Evolutionary conservation across 2,888 invertebrate species (phyloP).

Genomic region (Gonocerus acuteangulatus): DNA sequence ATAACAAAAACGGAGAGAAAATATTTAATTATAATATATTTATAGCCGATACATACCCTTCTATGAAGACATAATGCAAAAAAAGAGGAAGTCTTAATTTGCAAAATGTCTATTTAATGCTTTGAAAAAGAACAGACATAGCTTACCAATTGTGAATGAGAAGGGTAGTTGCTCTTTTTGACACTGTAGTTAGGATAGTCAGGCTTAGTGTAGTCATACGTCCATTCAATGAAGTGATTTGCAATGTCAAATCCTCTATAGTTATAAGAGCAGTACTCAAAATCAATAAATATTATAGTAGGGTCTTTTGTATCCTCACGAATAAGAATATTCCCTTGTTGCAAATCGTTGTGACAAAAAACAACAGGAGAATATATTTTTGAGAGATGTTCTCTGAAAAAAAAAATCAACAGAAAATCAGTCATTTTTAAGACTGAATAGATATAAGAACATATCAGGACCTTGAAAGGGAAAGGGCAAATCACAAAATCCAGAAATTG

Average conservation of each 20-base stretch:
- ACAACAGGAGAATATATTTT: conserved; percentile 66
- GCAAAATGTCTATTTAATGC: not conserved
- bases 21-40: not conserved
- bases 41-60: conserved; percentile 6
- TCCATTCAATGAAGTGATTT: conserved; percentile 91
- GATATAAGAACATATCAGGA: not conserved
- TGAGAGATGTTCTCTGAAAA: conserved; percentile 46
- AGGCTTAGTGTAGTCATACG: conserved; percentile 74
- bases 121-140: conserved; percentile 3
- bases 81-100: not conserved
- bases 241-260: conserved; percentile 88
- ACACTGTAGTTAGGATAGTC: conserved; percentile 70
- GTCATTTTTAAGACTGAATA: not conserved
- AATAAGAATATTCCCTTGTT: conserved; percentile 72
- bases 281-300: conserved; percentile 75
- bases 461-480: no score
- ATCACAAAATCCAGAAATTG: no score
- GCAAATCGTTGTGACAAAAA: conserved; percentile 92
- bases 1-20: not conserved
- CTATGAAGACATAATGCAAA: not conserved
- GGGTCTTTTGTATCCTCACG: conserved; percentile 49
- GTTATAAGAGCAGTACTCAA: conserved; percentile 93
- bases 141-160: conserved; percentile 67
- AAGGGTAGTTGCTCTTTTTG: conserved; percentile 61
- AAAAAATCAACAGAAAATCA: conserved; percentile 2